Evolutionary conservation across 2,888 invertebrate species (phyloP).

Genomic region (Parochlus steinenii): DNA sequence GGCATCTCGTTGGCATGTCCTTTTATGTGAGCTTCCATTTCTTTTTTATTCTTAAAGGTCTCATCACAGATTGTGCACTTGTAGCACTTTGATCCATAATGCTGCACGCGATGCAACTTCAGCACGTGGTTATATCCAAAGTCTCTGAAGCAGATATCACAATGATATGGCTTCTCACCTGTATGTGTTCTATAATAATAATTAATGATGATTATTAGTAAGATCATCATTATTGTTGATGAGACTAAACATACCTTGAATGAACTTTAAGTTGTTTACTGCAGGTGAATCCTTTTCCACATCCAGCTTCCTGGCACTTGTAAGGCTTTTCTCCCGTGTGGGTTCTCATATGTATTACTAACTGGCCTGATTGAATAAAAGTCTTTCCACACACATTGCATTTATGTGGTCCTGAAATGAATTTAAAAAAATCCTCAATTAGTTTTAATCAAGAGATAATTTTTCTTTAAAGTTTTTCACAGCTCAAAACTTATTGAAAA

Average conservation of each 20-base stretch:
- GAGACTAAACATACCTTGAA: too few relatives aligned
- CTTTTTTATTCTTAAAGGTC: slow-evolving; percentile 79
- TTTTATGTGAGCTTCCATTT: slow-evolving; percentile 78
- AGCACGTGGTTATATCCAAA: slow-evolving; percentile 86
- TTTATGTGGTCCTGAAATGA: too few relatives aligned
- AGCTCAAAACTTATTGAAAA: too few relatives aligned
- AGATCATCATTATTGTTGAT: too few relatives aligned
- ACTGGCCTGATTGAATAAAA: slow-evolving; percentile 78
- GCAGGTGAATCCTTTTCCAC: slow-evolving; percentile 82
- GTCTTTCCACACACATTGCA: slow-evolving; percentile 78
- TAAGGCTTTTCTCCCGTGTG: slow-evolving; percentile 79
- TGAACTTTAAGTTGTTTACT: slow-evolving; percentile 85
- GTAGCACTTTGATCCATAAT: slow-evolving; percentile 82
- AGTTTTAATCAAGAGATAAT: too few relatives aligned
- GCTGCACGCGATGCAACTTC: slow-evolving; percentile 76
- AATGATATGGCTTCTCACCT: slow-evolving; percentile 79
- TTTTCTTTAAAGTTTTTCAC: too few relatives aligned
- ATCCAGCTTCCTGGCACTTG: slow-evolving; percentile 62
- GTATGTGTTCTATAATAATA: too few relatives aligned
- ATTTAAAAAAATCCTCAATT: too few relatives aligned
- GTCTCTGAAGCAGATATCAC: slow-evolving; percentile 78
- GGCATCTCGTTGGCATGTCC: slow-evolving; percentile 47
- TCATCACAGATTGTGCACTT: slow-evolving; percentile 84
- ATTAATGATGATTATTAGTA: too few relatives aligned
- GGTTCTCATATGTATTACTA: slow-evolving; percentile 80